Conservation (phyloP, 2,888 invertebrate genomes). For the Pristionchus entomophagus region DNA sequence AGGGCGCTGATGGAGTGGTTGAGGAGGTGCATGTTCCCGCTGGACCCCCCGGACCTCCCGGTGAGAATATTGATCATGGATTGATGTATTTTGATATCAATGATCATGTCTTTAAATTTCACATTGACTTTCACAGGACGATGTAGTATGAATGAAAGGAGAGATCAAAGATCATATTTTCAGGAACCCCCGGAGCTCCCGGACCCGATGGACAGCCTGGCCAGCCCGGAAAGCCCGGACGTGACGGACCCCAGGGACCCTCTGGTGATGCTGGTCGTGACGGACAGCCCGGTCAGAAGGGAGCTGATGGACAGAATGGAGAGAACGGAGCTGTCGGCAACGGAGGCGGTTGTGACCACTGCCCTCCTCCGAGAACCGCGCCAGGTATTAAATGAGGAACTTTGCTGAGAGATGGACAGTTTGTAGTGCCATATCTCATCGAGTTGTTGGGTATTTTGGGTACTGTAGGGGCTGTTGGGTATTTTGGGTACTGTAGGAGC, state of each 20-base stretch:
- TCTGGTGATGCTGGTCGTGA: conserved; percentile 62
- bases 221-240: conserved; percentile 61
- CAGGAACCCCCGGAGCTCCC: conserved; percentile 56
- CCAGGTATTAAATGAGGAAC: conserved; percentile 52
- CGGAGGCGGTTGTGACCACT: conserved; percentile 53
- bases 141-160: too few relatives aligned
- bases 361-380: conserved; percentile 52
- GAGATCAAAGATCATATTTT: too few relatives aligned
- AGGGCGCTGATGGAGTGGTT: conserved; percentile 50
- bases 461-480: too few relatives aligned
- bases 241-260: conserved; percentile 61
- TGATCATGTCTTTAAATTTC: too few relatives aligned
- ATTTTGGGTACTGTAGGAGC: too few relatives aligned
- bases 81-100: too few relatives aligned
- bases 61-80: too few relatives aligned
- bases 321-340: conserved; percentile 58
- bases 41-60: conserved; percentile 65
- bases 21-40: conserved; percentile 51
- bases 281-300: conserved; percentile 62
- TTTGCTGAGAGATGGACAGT: too few relatives aligned
- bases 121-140: too few relatives aligned
- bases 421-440: too few relatives aligned
- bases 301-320: conserved; percentile 64
- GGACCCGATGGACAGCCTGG: conserved; percentile 68
- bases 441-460: too few relatives aligned